Base-by-base conservation (phyloP, 2,888 invertebrate genomes). In the Leucophora obtusa region DNA sequence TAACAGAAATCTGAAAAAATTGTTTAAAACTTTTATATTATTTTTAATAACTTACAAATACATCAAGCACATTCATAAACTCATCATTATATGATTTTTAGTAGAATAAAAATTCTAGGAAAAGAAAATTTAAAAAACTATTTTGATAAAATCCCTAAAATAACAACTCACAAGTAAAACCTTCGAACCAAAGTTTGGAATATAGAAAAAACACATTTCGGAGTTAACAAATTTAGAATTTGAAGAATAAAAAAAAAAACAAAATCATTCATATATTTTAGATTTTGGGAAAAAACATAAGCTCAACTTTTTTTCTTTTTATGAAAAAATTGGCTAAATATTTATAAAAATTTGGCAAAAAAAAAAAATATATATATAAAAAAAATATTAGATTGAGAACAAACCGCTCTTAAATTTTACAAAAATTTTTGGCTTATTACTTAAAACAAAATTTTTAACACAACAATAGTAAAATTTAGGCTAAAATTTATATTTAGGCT, bases 391-490 rank as follows among this genome's bases (percentile, higher is more conserved):
- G 85, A 86, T 85, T 81, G 74, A 81, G 81, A 83, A 84, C 78
- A 63, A 75, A 63, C 79, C 81, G 74, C 82, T 70, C 63, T 62
- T 28, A 47, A 73, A 51, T 82, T 71, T 76, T 75, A 79, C 84
- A 82, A 66, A 86, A 84, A 85, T 78, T 84, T 83, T 88, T 87
- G 84, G 88, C 81, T 85, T 65, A 43, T 50, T 18, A 71, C 43
- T 51, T 74, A 77, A 81, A 85, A 82, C 84, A 70, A 86, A 86
- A 87, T 85, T 87, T 84, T 81, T n/a, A 53, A 70, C 4, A 53
- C 8, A 35, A 85, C 86, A 86, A 87, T 88, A 88, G 88, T 84
- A 79, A 82, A 85, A 87, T 86, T 87, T 87, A 86, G 86, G 88
- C 85, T 87, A 85, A 85, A 83, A 84, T 82, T 83, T 82, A 76